phyloP scores from a whole-genome alignment of 2,888 invertebrate species.

The Stenichneumon culpator region DNA sequence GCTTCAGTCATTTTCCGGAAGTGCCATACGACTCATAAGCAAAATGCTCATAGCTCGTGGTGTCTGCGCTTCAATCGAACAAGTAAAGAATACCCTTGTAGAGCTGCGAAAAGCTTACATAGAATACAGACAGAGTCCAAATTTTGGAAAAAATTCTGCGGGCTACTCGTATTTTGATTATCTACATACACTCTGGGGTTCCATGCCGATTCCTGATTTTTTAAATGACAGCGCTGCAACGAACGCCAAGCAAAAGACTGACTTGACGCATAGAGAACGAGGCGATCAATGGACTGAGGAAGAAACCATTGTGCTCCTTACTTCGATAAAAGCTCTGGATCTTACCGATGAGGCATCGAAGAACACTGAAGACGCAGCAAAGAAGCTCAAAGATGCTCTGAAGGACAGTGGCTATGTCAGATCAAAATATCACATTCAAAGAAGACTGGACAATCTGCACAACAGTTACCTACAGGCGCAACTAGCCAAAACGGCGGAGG shows the following conservation, averaged over 20 bases:
- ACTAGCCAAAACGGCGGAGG: constrained; percentile 50
- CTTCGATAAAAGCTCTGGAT: constrained; percentile 70
- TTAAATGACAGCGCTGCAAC: background rate
- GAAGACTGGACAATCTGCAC: constrained; percentile 70
- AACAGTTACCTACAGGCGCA: constrained; percentile 68
- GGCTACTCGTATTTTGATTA: constrained; percentile 69
- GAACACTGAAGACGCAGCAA: constrained; percentile 64
- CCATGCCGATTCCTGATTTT: constrained; percentile 31
- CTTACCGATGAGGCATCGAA: constrained; percentile 65
- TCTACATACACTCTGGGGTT: constrained; percentile 72
- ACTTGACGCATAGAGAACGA: constrained; percentile 41
- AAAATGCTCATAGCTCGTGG: constrained; percentile 66
- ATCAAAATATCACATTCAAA: constrained; percentile 67
- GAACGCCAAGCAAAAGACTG: background rate
- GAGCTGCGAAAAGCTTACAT: constrained; percentile 71
- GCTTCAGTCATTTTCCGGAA: constrained; percentile 66
- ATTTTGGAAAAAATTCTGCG: constrained; percentile 46
- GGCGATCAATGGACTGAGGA: constrained; percentile 73
- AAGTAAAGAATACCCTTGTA: constrained; percentile 70
- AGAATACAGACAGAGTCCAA: constrained; percentile 61
- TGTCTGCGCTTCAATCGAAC: constrained; percentile 69
- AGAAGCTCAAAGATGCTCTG: constrained; percentile 66
- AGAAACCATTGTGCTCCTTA: constrained; percentile 72
- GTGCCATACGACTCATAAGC: constrained; percentile 69
- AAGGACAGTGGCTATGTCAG: constrained; percentile 72